Percentiles rank a stretch among this genome's conserved stretches.
Conservation (phyloP, 2,113 vertebrate species). For the Oryzias melastigma region DNA sequence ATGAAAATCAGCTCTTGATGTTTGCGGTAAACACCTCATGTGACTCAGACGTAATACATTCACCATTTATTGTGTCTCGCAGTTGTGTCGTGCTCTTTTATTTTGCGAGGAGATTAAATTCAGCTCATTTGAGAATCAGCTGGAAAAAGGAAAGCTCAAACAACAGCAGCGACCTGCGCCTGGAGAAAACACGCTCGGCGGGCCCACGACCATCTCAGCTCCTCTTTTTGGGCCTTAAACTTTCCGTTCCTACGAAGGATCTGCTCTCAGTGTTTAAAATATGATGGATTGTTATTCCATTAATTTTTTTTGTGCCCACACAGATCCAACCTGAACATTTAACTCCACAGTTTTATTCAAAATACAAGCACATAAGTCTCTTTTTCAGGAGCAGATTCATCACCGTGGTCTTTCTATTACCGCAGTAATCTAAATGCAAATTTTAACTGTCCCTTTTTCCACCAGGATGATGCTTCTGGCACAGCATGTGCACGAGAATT, state of each 20-base stretch:
- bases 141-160: too few species aligned
- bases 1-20: slow-evolving; percentile 31
- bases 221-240: too few species aligned
- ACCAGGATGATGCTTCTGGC: slow-evolving; percentile 68
- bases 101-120: neutral
- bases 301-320: slow-evolving; percentile 19
- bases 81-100: neutral
- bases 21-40: slow-evolving; percentile 7
- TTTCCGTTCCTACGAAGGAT: too few species aligned
- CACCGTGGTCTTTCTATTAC: slow-evolving; percentile 76
- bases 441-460: slow-evolving; percentile 71
- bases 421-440: slow-evolving; percentile 84
- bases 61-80: neutral
- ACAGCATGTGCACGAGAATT: slow-evolving; percentile 59
- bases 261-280: slow-evolving; percentile 21
- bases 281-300: slow-evolving; percentile 33
- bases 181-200: too few species aligned
- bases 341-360: slow-evolving; percentile 68
- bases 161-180: too few species aligned
- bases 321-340: slow-evolving; percentile 57
- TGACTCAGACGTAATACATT: slow-evolving; percentile 12
- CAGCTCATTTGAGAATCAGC: too few species aligned
- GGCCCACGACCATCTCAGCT: too few species aligned
- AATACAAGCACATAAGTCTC: slow-evolving; percentile 72
- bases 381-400: slow-evolving; percentile 71